Evolutionary conservation across 2,888 invertebrate species (phyloP), one percentile per base, ranked within the genome.

Genomic region (Drosophila lacicola): DNA sequence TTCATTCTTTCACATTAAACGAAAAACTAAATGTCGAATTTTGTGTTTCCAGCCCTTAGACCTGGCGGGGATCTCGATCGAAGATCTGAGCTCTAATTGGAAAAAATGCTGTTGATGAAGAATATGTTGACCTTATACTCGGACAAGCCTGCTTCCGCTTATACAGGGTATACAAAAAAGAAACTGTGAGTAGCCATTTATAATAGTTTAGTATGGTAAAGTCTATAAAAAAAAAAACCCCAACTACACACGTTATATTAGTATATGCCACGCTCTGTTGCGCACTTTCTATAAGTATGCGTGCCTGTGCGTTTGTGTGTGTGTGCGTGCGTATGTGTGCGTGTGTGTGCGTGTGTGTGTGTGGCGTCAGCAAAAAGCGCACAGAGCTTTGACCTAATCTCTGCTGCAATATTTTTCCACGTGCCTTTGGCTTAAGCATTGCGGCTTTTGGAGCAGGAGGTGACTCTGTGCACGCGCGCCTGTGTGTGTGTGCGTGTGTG

Each of bases 321-420:
- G n/a, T 56, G 19, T 56, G 4, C 55, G 63, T 62, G 33, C 37
- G 36, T 51, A 0, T 41, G 39, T 19, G 42, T 55, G 33, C 51
- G 46, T 19, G 45, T 47, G 39, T 60, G 66, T 62, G 37, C 34
- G 45, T 36, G 56, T 57, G 45, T 36, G 56, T 57, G 58, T 70
- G 55, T 70, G 66, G 79, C 63, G 65, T 78, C 70, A 78, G 88
- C 79, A 70, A 68, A 84, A 85, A 69, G 47, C 54, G 56, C 84
- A 88, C 76, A 89, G 89, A 89, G 84, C 89, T 89, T 89, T 84
- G 84, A 89, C 84, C 84, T 89, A 84, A 84, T 88, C 84, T 84
- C 85, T 76, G 82, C 68, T 89, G 89, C 89, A 88, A 85, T 89
- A 89, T 89, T 89, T 88, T 78, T 87, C 39, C 74, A 81, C 67